A percentile compares a stretch with the other conserved stretches of the same genome.
Conservation (phyloP, 2,113 vertebrate species). For the Raphicerus campestris region DNA sequence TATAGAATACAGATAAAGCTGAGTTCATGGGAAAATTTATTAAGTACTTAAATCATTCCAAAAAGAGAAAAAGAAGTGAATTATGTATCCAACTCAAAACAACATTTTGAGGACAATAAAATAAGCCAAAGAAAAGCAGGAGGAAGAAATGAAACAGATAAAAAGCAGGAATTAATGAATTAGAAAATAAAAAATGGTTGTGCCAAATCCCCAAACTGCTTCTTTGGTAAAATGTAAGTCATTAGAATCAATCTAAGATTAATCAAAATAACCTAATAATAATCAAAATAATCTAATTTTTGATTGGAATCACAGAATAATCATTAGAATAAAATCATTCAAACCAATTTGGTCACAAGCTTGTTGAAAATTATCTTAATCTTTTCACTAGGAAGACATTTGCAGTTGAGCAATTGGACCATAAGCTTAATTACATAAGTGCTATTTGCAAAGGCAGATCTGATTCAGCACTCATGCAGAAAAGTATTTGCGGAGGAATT, state of each 20-base stretch:
- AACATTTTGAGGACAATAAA: neutral
- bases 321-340: neutral
- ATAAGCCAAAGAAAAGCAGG: neutral
- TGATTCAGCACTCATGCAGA: neutral
- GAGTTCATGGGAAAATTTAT: neutral
- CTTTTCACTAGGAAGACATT: neutral
- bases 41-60: neutral
- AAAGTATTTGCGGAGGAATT: neutral
- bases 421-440: neutral
- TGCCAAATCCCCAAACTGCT: neutral
- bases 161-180: neutral
- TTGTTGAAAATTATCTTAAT: neutral
- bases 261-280: neutral
- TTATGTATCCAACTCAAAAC: neutral
- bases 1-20: neutral
- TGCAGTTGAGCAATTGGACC: neutral
- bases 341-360: neutral
- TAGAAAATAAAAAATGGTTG: neutral
- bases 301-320: neutral
- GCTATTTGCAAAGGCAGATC: neutral
- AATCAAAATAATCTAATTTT: neutral
- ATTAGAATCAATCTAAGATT: neutral
- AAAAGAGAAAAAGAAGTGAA: neutral
- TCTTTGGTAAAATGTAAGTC: neutral
- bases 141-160: neutral